Percentiles rank a stretch among this genome's conserved stretches.
phyloP scores from a whole-genome alignment of 1,140 invertebrate species.

The Temnothorax longispinosus region DNA sequence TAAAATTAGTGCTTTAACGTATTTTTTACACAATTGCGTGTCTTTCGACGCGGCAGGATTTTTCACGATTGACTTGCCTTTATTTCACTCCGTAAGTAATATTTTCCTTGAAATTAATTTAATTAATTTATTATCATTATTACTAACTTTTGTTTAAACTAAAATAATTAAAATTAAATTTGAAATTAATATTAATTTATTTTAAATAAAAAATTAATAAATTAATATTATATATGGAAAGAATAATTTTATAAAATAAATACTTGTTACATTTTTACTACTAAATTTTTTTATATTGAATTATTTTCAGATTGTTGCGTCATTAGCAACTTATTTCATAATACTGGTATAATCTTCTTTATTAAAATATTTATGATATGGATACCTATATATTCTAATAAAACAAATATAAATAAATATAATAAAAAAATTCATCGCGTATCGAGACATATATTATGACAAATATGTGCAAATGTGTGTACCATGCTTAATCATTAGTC shows the following conservation, averaged over 20 bases:
- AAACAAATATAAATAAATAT: neutral
- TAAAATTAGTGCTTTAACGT: neutral
- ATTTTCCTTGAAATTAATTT: neutral
- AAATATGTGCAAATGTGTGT: too few species aligned
- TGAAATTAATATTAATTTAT: neutral
- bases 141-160: neutral
- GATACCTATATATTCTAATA: neutral
- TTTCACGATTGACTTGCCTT: slow-evolving; percentile 28
- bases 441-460: too few species aligned
- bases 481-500: neutral
- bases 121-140: neutral
- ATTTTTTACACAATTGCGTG: slow-evolving; percentile 1
- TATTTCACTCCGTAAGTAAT: slow-evolving; percentile 41
- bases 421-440: neutral
- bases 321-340: slow-evolving; percentile 32
- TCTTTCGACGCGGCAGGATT: slow-evolving; percentile 37
- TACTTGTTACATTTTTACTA: neutral
- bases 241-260: slow-evolving; percentile 2
- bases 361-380: neutral
- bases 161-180: too few species aligned
- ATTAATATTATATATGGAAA: neutral
- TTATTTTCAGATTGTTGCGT: slow-evolving; percentile 10
- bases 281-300: neutral
- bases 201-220: neutral
- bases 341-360: slow-evolving; percentile 3